Conservation (phyloP, 2,797 vertebrate genomes). For the Gymnoscopelus braueri region DNA sequence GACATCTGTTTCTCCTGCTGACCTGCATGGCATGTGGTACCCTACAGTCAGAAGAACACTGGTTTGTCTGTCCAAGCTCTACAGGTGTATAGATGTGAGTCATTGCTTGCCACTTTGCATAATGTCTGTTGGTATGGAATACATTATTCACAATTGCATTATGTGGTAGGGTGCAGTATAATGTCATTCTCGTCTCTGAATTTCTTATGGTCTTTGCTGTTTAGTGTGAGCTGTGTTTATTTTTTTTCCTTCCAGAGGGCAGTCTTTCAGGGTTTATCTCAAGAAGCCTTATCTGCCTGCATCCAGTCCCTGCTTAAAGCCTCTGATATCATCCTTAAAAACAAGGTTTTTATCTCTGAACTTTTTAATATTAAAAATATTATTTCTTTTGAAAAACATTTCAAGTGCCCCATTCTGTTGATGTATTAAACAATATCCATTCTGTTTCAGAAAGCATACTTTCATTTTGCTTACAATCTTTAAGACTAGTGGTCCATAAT, state of each 20-base stretch:
- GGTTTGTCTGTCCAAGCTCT: slow-evolving; percentile 97
- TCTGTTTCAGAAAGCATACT: slow-evolving; percentile 30
- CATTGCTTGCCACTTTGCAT: slow-evolving; percentile 3
- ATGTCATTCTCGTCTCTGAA: slow-evolving; percentile 15
- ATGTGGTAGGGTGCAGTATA: neutral
- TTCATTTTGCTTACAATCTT: slow-evolving; percentile 35
- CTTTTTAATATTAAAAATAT: neutral
- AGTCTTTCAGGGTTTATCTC: slow-evolving; percentile 97
- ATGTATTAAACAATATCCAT: slow-evolving; percentile 34
- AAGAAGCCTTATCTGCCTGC: slow-evolving; percentile 96
- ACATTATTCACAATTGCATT: neutral
- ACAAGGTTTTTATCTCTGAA: slow-evolving; percentile 82
- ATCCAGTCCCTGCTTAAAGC: slow-evolving; percentile 94
- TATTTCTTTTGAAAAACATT: neutral
- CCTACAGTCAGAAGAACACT: slow-evolving; percentile 96
- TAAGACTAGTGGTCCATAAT: slow-evolving; percentile 37
- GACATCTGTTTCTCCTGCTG: slow-evolving; percentile 91
- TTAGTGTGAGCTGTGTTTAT: slow-evolving; percentile 49
- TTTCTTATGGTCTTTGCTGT: slow-evolving; percentile 27
- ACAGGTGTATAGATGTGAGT: slow-evolving; percentile 98
- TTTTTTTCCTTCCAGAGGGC: slow-evolving; percentile 85
- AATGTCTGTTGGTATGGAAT: neutral
- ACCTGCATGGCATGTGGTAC: slow-evolving; percentile 99
- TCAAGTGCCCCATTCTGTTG: slow-evolving; percentile 30
- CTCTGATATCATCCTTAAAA: slow-evolving; percentile 93